Conservation (phyloP, 2,113 vertebrate genomes). For the Ictalurus furcatus region DNA sequence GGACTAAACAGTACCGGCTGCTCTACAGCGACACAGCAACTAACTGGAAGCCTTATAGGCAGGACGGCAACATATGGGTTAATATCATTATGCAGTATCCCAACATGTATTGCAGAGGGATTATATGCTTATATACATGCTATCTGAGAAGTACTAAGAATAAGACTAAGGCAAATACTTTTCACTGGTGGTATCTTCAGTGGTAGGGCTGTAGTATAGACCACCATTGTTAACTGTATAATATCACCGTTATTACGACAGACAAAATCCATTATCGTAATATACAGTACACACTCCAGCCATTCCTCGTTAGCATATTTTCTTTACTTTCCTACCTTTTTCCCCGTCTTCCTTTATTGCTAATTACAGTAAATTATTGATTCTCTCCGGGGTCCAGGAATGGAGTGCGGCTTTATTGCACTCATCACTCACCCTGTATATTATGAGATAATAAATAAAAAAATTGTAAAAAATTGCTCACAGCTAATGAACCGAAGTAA, state of each 20-base stretch:
- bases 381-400: slow-evolving; percentile 18
- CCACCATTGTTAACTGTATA: neutral
- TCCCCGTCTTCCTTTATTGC: slow-evolving; percentile 32
- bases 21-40: slow-evolving; percentile 92
- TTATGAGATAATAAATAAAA: slow-evolving; percentile 50
- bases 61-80: slow-evolving; percentile 93
- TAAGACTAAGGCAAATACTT: neutral
- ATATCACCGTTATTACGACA: neutral
- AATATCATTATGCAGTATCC: slow-evolving; percentile 1
- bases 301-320: slow-evolving; percentile 4
- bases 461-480: neutral
- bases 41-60: slow-evolving; percentile 95
- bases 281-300: too few species aligned
- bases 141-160: neutral
- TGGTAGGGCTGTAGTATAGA: neutral
- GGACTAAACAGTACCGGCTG: slow-evolving; percentile 88
- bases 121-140: neutral
- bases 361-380: neutral
- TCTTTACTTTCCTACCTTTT: neutral
- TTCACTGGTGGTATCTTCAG: neutral
- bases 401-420: slow-evolving; percentile 7
- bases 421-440: slow-evolving; percentile 2
- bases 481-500: slow-evolving; percentile 20
- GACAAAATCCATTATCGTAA: neutral
- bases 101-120: neutral